These are phyloP conservation scores for Atta colombica DNA, from an alignment of 1,140 invertebrate genomes.

Conservation along the genomic window DNA sequence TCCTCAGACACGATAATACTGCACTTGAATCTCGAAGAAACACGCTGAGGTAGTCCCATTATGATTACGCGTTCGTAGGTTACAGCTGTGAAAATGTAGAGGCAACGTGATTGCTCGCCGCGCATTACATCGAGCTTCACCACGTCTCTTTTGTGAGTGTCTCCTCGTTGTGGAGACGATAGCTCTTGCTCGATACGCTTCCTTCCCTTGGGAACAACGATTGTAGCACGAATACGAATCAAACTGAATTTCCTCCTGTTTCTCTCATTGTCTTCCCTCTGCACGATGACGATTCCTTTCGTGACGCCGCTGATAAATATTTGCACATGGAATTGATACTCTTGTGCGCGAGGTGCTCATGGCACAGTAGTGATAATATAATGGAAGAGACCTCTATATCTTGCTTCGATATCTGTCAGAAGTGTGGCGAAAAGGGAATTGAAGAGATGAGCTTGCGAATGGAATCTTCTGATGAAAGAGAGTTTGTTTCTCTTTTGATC, in stretches of 20 bases:
- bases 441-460: conserved; percentile 24
- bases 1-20: neutral
- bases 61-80: conserved; percentile 62
- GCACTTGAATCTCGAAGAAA: conserved; percentile 57
- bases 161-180: conserved; percentile 53
- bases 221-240: conserved; percentile 15
- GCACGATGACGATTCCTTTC: neutral
- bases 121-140: neutral
- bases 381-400: conserved; percentile 24
- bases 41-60: conserved; percentile 70
- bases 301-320: conserved; percentile 43
- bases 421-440: neutral
- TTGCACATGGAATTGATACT: conserved; percentile 46
- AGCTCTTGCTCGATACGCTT: conserved; percentile 36
- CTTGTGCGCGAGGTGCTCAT: neutral
- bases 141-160: conserved; percentile 43
- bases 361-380: conserved; percentile 20
- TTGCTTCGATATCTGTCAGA: conserved; percentile 16
- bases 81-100: conserved; percentile 67
- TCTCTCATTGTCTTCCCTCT: conserved; percentile 12
- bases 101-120: conserved; percentile 61
- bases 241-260: conserved; percentile 3
- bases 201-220: neutral
- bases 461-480: conserved; percentile 38
- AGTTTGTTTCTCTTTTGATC: conserved; percentile 24